Conservation (phyloP, 1,140 invertebrate species). For the Diuraphis noxia region DNA sequence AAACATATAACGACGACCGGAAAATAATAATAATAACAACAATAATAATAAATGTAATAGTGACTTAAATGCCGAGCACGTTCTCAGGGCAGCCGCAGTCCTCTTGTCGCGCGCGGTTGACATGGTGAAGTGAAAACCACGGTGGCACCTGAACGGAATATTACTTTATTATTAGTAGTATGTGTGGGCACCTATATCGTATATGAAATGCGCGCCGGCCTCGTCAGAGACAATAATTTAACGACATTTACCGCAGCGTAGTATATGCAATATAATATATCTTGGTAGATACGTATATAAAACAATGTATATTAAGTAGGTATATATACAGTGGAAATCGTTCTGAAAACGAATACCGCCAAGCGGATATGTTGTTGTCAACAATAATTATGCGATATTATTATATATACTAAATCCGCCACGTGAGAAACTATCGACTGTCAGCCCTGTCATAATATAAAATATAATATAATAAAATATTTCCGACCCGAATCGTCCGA, state of each 20-base stretch:
- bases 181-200: no score
- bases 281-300: not conserved
- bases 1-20: not conserved
- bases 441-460: no score
- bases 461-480: not conserved
- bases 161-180: not conserved
- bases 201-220: no score
- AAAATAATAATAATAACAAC: not conserved
- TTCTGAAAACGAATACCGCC: not conserved
- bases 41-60: not conserved
- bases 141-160: constrained; percentile 18
- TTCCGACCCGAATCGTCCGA: not conserved
- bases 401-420: not conserved
- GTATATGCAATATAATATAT: not conserved
- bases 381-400: not conserved
- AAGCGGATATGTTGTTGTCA: not conserved
- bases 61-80: constrained; percentile 11
- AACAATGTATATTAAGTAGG: no score
- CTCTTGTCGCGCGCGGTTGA: not conserved
- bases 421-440: not conserved
- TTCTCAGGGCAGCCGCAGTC: not conserved
- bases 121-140: constrained; percentile 16
- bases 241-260: no score
- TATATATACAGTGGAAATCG: not conserved
- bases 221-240: no score